phyloP scores from a whole-genome alignment of 2,113 vertebrate species.

The Corythaixoides concolor region DNA sequence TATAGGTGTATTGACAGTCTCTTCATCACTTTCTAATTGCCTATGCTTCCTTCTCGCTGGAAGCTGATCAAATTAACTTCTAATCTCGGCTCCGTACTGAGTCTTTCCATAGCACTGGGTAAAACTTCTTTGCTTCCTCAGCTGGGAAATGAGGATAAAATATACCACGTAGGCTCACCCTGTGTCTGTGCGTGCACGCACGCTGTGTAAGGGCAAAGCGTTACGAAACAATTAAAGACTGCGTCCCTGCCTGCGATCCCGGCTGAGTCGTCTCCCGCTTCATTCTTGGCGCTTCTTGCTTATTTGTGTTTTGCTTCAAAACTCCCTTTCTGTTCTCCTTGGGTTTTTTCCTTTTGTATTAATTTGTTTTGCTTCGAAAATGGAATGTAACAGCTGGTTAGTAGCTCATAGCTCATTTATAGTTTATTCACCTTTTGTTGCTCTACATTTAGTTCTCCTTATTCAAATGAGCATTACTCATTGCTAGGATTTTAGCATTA shows the following conservation, averaged over 20 bases:
- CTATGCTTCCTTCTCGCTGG: neutral
- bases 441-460: neutral
- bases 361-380: conserved; percentile 44
- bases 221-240: neutral
- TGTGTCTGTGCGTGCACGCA: neutral
- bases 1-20: neutral
- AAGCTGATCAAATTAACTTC: neutral
- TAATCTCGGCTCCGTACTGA: neutral
- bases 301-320: neutral
- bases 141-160: neutral
- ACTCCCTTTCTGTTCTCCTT: neutral
- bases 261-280: neutral
- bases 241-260: neutral
- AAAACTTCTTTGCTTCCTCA: neutral
- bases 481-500: conserved; percentile 17
- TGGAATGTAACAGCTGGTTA: conserved; percentile 35
- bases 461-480: conserved; percentile 25
- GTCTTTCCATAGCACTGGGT: neutral
- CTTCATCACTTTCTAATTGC: neutral
- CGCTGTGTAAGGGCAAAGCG: neutral
- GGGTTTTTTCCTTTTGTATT: neutral
- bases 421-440: conserved; percentile 55
- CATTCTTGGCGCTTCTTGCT: neutral
- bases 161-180: accelerated
- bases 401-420: conserved; percentile 34